Base-by-base conservation (phyloP, 2,888 invertebrate species). In the Ommatoiulus sabulosus region DNA sequence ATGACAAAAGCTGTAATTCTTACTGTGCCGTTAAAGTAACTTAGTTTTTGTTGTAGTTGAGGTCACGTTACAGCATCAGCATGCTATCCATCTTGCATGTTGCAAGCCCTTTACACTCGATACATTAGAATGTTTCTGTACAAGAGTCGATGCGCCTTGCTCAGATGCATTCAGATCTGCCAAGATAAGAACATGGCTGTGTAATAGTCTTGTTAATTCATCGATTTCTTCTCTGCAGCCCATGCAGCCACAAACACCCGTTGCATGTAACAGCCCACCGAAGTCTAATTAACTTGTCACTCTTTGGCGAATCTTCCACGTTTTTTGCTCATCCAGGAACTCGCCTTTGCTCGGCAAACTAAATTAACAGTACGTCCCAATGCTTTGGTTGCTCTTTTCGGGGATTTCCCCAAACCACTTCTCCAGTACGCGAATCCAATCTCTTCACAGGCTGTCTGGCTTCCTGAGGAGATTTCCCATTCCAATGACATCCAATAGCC, bases 221-320 rank as follows among this genome's bases (percentile, higher is more conserved):
- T 72, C 72, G 72, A 72, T 72, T 72, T 72, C 72, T 72, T 72
- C 72, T 72, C 72, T 24, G 72, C 72, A 10, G 1, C 24, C 10
- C 72, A n/a, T n/a, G n/a, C n/a, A 72, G 72, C 72, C 72, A 72
- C 72, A 72, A 72, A 24, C 72, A 72, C 72, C 72, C 72, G 72
- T 24, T 72, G 72, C 72, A 72, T 72, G 72, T 72, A n/a, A 72
- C 72, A 24, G 72, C 72, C 72, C 12, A 72, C 72, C 72, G 24
- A 72, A 72, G n/a, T n/a, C 72, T 72, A 72, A 72, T 72, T 72
- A 72, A 72, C 72, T 72, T 72, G 72, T 72, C 72, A 72, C 72
- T 24, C 72, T 72, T 72, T 12, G 20, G 72, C 8, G 72, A 63
- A 63, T 63, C 63, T n/a, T 63, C 63, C 63, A 20, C 24, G 15